Base-by-base conservation (phyloP, 2,888 invertebrate genomes). In the Nomada lathburiana region DNA sequence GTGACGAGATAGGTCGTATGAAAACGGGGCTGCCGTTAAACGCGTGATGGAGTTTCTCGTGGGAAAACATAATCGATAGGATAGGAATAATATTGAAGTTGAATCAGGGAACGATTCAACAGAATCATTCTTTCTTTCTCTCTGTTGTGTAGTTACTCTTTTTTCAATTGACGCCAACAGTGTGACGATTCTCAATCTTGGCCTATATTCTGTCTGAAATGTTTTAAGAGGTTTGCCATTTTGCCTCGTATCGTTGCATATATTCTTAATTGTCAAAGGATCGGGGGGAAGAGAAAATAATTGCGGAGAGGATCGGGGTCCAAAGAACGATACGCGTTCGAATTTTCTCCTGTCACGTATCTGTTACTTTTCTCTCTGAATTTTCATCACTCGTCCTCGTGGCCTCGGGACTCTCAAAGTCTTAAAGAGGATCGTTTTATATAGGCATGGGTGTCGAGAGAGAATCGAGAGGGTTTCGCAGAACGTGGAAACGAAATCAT, bases 121-220 rank as follows among this genome's bases (percentile, higher is more conserved):
- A 50, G 63, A 64, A 44, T 69, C 44, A 26, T 82, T 82, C 82
- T 81, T 82, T 82, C 82, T 82, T 81, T 82, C 82, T 80, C 80
- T 80, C 80, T 79, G 72, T 68, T 75, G 13, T 29, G 65, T 53
- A 2, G 20, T 60, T 62, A 60, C 70, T 67, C 16, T 36, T 55
- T 60, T 64, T 59, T 64, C 50, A 13, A 52, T 69, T 26, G 42
- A 76, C 36, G 42, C 68, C n/a, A 55, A 55, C 36, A 16, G 26
- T 23, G 36, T 20, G 75, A 36, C 47, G 79, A 59, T 11, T 16
- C 52, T 63, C 72, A 73, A 68, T 57, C 64, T 59, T 73, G 47
- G 44, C 36, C 63, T 47, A 47, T n/a, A 62, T 20, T 68, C 55
- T 59, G 50, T 69, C 59, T n/a, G 18, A 20, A 60, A 63, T 53